Conservation (phyloP, 2,888 invertebrate species). For the Latrodectus elegans region DNA sequence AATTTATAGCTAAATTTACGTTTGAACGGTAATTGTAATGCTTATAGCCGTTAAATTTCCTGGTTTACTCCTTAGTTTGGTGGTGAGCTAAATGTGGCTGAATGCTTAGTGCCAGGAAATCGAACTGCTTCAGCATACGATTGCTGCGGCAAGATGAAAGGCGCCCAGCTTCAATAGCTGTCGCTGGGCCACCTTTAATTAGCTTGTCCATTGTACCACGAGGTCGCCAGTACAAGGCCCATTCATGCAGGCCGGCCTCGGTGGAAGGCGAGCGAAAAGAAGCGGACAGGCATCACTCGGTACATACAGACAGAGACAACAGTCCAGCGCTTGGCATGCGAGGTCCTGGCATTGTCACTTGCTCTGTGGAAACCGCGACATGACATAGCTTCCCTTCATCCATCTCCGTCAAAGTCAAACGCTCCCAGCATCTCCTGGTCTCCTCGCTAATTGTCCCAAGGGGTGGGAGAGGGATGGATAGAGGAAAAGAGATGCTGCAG, state of each 20-base stretch:
- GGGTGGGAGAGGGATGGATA: constrained; percentile 9
- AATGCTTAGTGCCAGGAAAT: not conserved
- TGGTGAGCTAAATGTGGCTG: not conserved
- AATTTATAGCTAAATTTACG: no score
- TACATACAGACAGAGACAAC: constrained; percentile 49
- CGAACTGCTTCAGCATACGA: not conserved
- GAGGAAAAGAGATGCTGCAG: constrained; percentile 20
- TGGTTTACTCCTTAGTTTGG: no score
- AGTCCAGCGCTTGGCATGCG: constrained; percentile 61
- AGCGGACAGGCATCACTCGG: constrained; percentile 1
- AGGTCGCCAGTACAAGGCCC: constrained; percentile 59
- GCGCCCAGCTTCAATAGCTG: constrained; percentile 2
- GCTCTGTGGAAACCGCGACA: constrained; percentile 67
- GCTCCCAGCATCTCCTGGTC: constrained; percentile 33
- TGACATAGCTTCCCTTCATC: constrained; percentile 68
- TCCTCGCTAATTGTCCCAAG: constrained; percentile 50
- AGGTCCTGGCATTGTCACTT: constrained; percentile 69
- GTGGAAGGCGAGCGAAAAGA: constrained; percentile 14
- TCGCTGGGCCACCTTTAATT: constrained; percentile 61
- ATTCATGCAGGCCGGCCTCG: constrained; percentile 43
- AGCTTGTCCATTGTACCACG: constrained; percentile 65
- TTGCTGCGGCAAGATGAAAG: not conserved
- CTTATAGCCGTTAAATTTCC: no score
- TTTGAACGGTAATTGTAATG: no score
- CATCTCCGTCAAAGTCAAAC: constrained; percentile 69